Percentiles rank a stretch among this genome's conserved stretches.
phyloP scores from a whole-genome alignment of 2,797 vertebrate genomes.

The Chaetodon trifasciatus region DNA sequence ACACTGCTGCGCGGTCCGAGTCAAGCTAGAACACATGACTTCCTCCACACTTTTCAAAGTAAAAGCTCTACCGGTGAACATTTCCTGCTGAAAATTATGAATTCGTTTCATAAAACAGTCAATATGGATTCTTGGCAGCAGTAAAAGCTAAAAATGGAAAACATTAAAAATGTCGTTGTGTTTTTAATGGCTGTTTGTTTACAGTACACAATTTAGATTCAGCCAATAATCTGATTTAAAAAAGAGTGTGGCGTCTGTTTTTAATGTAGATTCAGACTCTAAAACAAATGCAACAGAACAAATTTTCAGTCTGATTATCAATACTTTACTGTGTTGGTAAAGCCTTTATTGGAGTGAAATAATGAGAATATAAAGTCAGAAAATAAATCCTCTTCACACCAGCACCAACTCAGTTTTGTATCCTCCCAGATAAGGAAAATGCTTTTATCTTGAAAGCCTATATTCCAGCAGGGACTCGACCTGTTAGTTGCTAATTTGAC shows the following conservation, averaged over 20 bases:
- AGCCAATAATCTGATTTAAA: neutral
- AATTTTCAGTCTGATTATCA: neutral
- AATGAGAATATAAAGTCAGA: neutral
- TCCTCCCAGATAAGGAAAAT: neutral
- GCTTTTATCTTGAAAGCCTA: slow-evolving; percentile 6
- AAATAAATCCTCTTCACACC: neutral
- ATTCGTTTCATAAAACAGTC: neutral
- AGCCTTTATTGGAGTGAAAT: neutral
- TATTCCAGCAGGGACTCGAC: neutral
- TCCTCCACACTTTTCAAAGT: slow-evolving; percentile 55
- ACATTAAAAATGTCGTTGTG: neutral
- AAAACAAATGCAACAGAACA: too few relatives aligned
- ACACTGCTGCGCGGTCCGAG: accelerated
- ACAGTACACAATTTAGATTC: neutral
- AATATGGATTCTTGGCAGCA: neutral
- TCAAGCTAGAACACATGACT: neutral
- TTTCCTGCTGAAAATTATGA: neutral
- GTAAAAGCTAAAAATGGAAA: neutral
- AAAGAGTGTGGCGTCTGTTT: neutral
- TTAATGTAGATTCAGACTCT: neutral
- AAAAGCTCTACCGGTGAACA: slow-evolving; percentile 16
- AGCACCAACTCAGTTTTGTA: neutral
- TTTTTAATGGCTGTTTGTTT: neutral
- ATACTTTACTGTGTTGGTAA: too few relatives aligned
- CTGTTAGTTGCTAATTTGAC: neutral